Evolutionary conservation across 2,113 vertebrate species (phyloP), one percentile per base, ranked within the genome.

Genomic region (Siniperca knerii): DNA sequence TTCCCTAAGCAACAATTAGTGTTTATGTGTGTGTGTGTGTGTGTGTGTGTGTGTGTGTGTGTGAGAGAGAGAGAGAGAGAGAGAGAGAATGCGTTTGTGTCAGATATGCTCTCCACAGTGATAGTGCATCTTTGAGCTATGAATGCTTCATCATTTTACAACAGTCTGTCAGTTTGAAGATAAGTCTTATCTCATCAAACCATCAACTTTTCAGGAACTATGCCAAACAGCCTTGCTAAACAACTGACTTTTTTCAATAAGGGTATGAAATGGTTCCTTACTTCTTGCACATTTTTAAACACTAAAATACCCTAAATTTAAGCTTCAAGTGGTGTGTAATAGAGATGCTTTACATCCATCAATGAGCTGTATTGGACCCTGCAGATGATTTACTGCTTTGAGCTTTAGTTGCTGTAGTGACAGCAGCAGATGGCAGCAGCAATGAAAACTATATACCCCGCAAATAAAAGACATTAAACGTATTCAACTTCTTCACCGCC

Each of bases 131-230:
- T 75, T 81, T 52, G 10, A 8, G 29, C 25, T 77, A 29, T 82
- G 72, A 77, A 62, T 35, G 25, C 88, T 86, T 83, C 80, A 85
- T 66, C 72, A 87, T 25, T 86, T 61, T 81, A 77, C 70, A 60
- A 77, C 65, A 42, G 74, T 79, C 79, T 77, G 81, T 76, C 50
- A 65, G 7, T 23, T 50, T 66, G 11, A 52, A 85, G 70, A 80
- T 20, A 77, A 21, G 12, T 8, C 7, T 55, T 76, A 88, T 85
- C 84, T 79, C 18, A 9, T 0, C 12, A 58, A 62, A 81, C 0
- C 3, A 85, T 84, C 75, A 74, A 4, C 10, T 25, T 81, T 76
- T 78, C 11, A 15, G 79, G 82, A 83, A 88, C 65, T 76, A 46
- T 54, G 13, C 66, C 44, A 71, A 65, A 33, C 29, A 46, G 11